These are phyloP conservation scores for Sceliomorpha sp. DNA, from an alignment of 2,888 invertebrate genomes.

Conservation along the genomic window DNA sequence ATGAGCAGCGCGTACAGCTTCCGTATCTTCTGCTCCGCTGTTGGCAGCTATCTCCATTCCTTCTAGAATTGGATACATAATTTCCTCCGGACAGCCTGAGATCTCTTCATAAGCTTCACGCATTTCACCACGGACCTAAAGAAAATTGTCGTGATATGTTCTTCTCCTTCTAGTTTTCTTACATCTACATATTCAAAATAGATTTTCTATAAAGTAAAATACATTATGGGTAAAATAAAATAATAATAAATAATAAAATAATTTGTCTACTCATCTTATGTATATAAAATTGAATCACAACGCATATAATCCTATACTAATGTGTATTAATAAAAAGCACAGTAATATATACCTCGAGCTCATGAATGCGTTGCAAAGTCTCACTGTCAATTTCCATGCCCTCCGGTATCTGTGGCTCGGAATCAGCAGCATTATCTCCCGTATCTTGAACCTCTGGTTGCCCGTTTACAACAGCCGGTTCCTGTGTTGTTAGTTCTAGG, in stretches of 20 bases:
- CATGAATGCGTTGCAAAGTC: constrained; percentile 77
- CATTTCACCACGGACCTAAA: constrained; percentile 77
- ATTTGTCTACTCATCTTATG: no score
- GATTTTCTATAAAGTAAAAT: no score
- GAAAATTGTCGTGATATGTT: constrained; percentile 18
- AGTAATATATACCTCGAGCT: constrained; percentile 67
- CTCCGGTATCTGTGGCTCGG: constrained; percentile 73
- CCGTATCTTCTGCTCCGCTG: constrained; percentile 65
- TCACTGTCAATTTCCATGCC: constrained; percentile 78
- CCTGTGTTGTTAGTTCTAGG: constrained; percentile 26
- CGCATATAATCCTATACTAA: no score
- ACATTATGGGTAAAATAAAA: no score
- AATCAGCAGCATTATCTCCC: constrained; percentile 62
- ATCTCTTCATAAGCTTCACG: constrained; percentile 77
- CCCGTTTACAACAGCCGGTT: constrained; percentile 37
- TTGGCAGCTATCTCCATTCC: constrained; percentile 74
- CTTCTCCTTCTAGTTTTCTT: constrained; percentile 1
- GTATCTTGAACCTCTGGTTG: constrained; percentile 58
- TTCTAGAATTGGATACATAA: constrained; percentile 76
- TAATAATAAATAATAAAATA: no score
- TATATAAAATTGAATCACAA: no score
- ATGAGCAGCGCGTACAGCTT: constrained; percentile 60
- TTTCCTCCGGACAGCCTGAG: constrained; percentile 76
- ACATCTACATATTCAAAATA: no score
- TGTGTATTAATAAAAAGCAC: constrained; percentile 2